phyloP scores from a whole-genome alignment of 2,113 vertebrate genomes.

The Platysteira castanea region DNA sequence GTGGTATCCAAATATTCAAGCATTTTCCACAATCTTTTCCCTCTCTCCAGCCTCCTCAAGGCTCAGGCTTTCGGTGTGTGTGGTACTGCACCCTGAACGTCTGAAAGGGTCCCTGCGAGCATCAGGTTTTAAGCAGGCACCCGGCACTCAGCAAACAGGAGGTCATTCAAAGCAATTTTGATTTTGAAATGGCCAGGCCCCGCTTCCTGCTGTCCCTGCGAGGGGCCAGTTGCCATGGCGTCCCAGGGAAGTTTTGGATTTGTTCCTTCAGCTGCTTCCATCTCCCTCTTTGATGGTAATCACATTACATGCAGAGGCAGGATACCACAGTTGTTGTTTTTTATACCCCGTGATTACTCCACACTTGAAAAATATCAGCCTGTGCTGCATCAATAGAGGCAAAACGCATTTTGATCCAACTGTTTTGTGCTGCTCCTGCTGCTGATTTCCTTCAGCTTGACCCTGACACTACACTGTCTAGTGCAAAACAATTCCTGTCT shows the following conservation, averaged over 20 bases:
- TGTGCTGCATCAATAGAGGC: not conserved
- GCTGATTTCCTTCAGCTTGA: not conserved
- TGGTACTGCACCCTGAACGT: not conserved
- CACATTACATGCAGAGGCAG: not conserved
- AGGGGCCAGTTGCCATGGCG: constrained; percentile 71
- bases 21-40: constrained; percentile 54
- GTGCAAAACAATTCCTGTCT: not conserved
- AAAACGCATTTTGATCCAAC: not conserved
- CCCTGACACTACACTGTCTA: not conserved
- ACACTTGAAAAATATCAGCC: not conserved
- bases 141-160: not conserved
- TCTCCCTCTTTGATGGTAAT: not conserved
- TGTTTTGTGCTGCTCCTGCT: not conserved
- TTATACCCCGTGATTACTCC: not conserved
- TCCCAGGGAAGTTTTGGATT: constrained; percentile 35
- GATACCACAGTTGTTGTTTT: not conserved
- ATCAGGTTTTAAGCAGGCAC: not conserved
- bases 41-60: not conserved
- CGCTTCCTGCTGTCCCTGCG: not conserved
- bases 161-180: not conserved
- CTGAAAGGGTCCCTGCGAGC: not conserved
- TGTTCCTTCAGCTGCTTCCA: constrained; percentile 21
- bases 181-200: not conserved
- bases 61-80: not conserved
- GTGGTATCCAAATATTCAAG: constrained; percentile 70